Evolutionary conservation across 2,113 vertebrate species (phyloP).

Genomic region (Ovis canadensis): DNA sequence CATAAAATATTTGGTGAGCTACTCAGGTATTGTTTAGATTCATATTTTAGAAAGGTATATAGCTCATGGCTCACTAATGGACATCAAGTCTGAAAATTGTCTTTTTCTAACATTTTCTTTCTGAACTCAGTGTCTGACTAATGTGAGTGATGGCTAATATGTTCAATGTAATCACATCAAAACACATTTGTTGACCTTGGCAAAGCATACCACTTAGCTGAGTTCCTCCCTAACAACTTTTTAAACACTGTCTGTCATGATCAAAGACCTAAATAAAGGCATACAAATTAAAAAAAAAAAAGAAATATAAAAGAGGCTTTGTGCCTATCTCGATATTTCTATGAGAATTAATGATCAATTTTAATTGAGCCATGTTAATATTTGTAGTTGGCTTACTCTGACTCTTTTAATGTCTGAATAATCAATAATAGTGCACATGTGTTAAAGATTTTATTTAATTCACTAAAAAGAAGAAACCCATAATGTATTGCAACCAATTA

Average conservation of each 20-base stretch:
- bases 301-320: neutral
- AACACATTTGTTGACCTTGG: neutral
- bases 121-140: neutral
- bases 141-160: neutral
- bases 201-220: neutral
- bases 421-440: slow-evolving; percentile 2
- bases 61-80: neutral
- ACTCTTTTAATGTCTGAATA: slow-evolving; percentile 23
- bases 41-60: neutral
- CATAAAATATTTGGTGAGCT: neutral
- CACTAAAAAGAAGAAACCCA: neutral
- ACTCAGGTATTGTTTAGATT: neutral
- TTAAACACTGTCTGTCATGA: neutral
- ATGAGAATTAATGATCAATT: slow-evolving; percentile 51
- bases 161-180: neutral
- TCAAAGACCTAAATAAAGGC: neutral
- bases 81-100: neutral
- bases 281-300: neutral
- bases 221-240: neutral
- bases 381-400: slow-evolving; percentile 33
- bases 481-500: neutral
- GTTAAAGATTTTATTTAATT: neutral
- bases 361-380: slow-evolving; percentile 51
- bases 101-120: slow-evolving; percentile 32
- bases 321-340: neutral